Evolutionary conservation across 1,140 invertebrate species (phyloP).

Genomic region (Gonioctena quinquepunctata): DNA sequence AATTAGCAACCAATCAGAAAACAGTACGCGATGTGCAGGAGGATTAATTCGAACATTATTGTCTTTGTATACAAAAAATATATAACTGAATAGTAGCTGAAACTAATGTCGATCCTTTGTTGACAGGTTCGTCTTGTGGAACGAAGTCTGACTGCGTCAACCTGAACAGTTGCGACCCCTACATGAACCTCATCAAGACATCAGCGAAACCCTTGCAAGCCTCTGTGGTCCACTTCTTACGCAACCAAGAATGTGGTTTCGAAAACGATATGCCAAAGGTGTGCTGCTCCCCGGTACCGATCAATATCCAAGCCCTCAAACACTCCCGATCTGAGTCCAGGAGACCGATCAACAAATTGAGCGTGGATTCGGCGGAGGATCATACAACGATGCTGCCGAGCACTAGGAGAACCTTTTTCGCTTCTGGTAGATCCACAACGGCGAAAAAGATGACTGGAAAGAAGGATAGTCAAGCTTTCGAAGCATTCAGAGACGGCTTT

Average conservation of each 20-base stretch:
- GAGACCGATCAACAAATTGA: background rate
- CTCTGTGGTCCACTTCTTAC: conserved; percentile 12
- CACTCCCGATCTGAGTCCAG: background rate
- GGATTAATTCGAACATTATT: too few relatives aligned
- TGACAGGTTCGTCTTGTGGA: background rate
- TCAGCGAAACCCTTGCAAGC: conserved; percentile 7
- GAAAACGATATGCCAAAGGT: conserved; percentile 19
- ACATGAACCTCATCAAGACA: conserved; percentile 3
- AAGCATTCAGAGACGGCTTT: background rate
- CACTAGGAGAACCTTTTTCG: background rate
- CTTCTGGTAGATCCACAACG: background rate
- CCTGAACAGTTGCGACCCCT: background rate
- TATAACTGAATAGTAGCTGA: background rate
- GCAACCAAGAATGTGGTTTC: conserved; percentile 19
- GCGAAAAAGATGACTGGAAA: background rate
- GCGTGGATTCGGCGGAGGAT: background rate
- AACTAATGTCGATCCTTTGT: background rate
- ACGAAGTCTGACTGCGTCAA: background rate
- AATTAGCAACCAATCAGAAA: too few relatives aligned
- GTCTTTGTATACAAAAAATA: too few relatives aligned
- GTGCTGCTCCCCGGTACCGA: conserved; percentile 12
- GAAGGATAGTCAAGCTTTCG: background rate
- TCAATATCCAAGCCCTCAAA: background rate
- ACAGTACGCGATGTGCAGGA: too few relatives aligned
- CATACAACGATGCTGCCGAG: background rate